Conservation (phyloP, 2,888 invertebrate genomes). For the Schizotus pectinicornis region DNA sequence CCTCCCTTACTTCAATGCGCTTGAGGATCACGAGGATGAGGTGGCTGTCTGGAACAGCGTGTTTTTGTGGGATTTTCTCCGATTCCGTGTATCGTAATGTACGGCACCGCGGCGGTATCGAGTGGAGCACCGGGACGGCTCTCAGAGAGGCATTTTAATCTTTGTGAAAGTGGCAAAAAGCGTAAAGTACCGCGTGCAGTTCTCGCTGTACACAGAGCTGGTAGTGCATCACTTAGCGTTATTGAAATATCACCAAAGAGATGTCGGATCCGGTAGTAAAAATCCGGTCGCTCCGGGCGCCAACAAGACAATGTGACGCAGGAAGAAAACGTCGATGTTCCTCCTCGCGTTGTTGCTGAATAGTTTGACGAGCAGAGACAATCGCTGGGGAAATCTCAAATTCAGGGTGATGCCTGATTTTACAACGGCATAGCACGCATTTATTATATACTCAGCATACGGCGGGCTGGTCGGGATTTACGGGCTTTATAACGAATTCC, state of each 20-base stretch:
- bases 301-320: not conserved
- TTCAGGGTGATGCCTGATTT: conserved; percentile 35
- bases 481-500: conserved; percentile 53
- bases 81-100: not conserved
- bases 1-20: too few species aligned
- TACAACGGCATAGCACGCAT: conserved; percentile 27
- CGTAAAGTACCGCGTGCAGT: not conserved
- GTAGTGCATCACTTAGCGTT: conserved; percentile 44
- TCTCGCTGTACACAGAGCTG: conserved; percentile 15
- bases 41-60: too few species aligned
- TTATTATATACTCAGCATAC: conserved; percentile 30
- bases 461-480: conserved; percentile 39
- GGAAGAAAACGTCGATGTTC: conserved; percentile 14
- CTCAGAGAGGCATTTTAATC: conserved; percentile 10
- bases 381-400: conserved; percentile 45
- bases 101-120: not conserved
- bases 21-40: too few species aligned
- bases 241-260: conserved; percentile 43
- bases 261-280: conserved; percentile 34
- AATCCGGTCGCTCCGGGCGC: conserved; percentile 14
- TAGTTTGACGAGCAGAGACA: conserved; percentile 34
- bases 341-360: conserved; percentile 27
- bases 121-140: not conserved
- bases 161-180: conserved; percentile 10
- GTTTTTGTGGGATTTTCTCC: not conserved